Conservation (phyloP, 2,797 vertebrate species). For the Schizothorax lantsangensis region DNA sequence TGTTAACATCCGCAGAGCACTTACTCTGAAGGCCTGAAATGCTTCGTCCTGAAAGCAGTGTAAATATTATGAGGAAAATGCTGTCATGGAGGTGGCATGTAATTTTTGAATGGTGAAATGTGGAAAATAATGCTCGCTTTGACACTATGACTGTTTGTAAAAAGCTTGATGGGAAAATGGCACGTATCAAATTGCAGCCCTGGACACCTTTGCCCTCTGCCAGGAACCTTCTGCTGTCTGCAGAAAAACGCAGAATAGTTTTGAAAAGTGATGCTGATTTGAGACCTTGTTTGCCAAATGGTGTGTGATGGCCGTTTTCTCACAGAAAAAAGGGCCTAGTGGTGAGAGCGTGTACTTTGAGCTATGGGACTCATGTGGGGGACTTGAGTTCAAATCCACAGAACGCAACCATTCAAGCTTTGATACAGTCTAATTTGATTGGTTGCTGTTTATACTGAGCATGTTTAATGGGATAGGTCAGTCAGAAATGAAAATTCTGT, state of each 20-base stretch:
- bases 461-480: background rate
- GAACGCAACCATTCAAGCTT: background rate
- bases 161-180: constrained; percentile 24
- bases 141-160: constrained; percentile 11
- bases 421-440: background rate
- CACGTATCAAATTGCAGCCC: constrained; percentile 4
- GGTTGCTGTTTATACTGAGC: too few relatives aligned
- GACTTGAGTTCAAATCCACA: background rate
- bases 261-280: constrained; percentile 16
- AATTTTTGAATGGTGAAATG: background rate
- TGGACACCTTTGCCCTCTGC: constrained; percentile 7
- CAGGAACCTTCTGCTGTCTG: constrained; percentile 9
- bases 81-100: background rate
- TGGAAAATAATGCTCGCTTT: constrained; percentile 4
- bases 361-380: background rate
- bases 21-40: background rate
- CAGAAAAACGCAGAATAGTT: background rate
- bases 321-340: too few relatives aligned
- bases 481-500: background rate
- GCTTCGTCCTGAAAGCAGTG: background rate
- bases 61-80: background rate
- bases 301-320: background rate
- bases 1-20: background rate
- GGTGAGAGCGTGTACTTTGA: background rate
- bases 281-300: constrained; percentile 27